Conservation (phyloP, 2,113 vertebrate genomes). For the Nannobrachium achirus region DNA sequence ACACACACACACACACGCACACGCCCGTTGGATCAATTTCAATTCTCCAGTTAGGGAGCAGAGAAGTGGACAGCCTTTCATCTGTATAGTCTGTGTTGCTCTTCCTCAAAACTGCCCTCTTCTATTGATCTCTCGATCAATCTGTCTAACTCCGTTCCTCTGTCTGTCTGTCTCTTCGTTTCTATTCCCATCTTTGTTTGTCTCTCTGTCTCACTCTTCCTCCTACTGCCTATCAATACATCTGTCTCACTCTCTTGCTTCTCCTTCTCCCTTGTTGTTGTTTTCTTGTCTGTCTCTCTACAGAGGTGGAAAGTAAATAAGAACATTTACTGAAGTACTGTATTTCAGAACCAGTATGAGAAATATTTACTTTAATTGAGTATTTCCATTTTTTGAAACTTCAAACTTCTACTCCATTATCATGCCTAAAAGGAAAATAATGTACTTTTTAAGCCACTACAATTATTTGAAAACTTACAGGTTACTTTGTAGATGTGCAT, state of each 20-base stretch:
- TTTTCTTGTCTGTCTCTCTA: too few relatives aligned
- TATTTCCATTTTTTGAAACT: too few relatives aligned
- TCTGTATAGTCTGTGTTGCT: conserved; percentile 57
- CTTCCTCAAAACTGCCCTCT: conserved; percentile 56
- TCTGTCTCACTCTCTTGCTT: background rate
- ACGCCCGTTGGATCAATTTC: conserved; percentile 68
- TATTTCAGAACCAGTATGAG: too few relatives aligned
- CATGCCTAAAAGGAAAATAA: too few relatives aligned
- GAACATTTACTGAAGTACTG: too few relatives aligned
- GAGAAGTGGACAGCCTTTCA: conserved; percentile 70
- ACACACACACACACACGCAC: conserved; percentile 1
- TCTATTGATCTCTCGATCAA: conserved; percentile 63
- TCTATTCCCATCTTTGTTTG: conserved; percentile 9
- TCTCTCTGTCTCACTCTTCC: background rate
- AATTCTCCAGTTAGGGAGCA: conserved; percentile 70
- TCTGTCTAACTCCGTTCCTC: conserved; percentile 31
- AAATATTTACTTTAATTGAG: too few relatives aligned
- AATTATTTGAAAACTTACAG: too few relatives aligned
- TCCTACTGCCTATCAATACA: too few relatives aligned
- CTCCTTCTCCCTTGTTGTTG: background rate
- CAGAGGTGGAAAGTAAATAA: too few relatives aligned
- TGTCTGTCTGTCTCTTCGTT: background rate
- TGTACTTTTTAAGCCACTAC: too few relatives aligned
- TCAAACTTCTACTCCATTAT: too few relatives aligned
- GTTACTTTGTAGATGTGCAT: too few relatives aligned